Evolutionary conservation across 2,888 invertebrate genomes (phyloP).

Genomic region (Acanthosepion esculentum): DNA sequence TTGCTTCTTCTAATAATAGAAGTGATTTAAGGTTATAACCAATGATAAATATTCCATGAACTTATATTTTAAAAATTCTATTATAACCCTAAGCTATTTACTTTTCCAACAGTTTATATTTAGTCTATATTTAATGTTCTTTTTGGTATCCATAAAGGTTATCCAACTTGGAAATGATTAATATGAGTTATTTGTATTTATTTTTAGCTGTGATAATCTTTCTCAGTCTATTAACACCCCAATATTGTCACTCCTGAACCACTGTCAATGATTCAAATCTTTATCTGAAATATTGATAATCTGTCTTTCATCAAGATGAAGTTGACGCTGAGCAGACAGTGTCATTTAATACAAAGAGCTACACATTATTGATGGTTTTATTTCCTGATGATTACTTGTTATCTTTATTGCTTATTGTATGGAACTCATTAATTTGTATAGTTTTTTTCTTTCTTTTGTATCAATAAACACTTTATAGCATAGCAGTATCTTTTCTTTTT

Average conservation of each 20-base stretch:
- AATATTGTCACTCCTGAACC: neutral
- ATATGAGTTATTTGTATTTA: neutral
- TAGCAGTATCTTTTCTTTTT: no score
- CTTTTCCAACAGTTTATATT: no score
- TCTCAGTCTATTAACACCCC: neutral
- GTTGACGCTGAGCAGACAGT: neutral
- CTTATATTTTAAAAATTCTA: no score
- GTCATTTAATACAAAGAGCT: neutral
- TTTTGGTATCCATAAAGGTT: neutral
- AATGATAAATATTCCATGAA: no score
- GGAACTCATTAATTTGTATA: neutral
- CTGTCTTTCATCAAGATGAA: conserved; percentile 8
- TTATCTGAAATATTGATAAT: conserved; percentile 18
- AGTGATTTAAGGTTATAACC: no score
- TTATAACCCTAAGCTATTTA: no score
- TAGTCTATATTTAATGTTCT: no score
- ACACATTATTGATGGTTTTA: neutral
- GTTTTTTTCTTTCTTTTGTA: no score
- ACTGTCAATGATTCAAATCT: neutral
- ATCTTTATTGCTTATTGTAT: neutral
- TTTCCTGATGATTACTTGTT: neutral
- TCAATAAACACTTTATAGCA: no score
- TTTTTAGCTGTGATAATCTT: neutral
- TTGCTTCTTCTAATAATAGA: no score
- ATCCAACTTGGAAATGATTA: neutral